Percentiles rank a stretch among this genome's conserved stretches.
Conservation (phyloP, 2,888 invertebrate genomes). For the Nemurella pictetii region DNA sequence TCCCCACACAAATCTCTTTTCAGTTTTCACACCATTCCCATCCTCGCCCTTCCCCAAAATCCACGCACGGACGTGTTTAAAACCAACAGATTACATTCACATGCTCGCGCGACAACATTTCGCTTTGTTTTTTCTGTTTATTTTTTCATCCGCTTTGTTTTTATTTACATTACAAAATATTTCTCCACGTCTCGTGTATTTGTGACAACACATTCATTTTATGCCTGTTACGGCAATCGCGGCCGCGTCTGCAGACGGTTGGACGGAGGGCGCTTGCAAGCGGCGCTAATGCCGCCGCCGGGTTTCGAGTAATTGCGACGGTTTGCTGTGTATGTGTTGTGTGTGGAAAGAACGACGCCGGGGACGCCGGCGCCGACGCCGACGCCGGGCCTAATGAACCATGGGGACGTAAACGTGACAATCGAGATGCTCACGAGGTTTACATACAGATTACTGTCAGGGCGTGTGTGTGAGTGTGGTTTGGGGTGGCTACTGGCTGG, state of each 20-base stretch:
- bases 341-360: neutral
- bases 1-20: neutral
- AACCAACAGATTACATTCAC: constrained; percentile 27
- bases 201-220: neutral
- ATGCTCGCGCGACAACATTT: neutral
- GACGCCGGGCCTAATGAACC: neutral
- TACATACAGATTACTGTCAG: neutral
- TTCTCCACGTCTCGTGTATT: neutral
- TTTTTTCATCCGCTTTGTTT: constrained; percentile 7
- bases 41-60: neutral
- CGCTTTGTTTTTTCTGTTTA: neutral
- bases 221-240: neutral
- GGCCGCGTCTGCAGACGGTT: neutral
- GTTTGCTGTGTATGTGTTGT: neutral
- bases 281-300: neutral
- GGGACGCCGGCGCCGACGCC: neutral
- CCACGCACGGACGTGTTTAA: constrained; percentile 10
- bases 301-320: neutral
- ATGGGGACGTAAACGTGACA: neutral
- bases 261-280: neutral
- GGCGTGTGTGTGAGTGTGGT: neutral
- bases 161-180: neutral
- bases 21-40: neutral
- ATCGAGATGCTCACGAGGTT: neutral
- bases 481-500: too few relatives aligned